Evolutionary conservation across 2,797 vertebrate species (phyloP), one percentile per base, ranked within the genome.

Genomic region (Dendrocincla tyrannina): DNA sequence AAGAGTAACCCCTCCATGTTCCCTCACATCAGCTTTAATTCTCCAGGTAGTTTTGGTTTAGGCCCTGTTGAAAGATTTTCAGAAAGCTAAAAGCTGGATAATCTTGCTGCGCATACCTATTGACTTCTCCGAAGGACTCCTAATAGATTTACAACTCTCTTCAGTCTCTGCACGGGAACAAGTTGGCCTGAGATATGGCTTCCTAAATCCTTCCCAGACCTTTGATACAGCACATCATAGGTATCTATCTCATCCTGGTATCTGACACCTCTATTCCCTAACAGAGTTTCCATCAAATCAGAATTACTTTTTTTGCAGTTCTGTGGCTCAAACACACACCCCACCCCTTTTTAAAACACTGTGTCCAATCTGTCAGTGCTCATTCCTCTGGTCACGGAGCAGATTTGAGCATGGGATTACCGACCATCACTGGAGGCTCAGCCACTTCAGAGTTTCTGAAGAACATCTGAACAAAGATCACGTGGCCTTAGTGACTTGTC

Each of bases 391-490:
- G 86, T 67, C 78, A 62, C 7, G 58, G 12, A 82, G 50, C 73
- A 84, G 73, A 60, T 68, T n/a, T 64, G 77, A 91, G 58, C 70
- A 33, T 4, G 25, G 75, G 67, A 85, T 87, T 78, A 72, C 50
- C 39, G 11, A 47, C 12, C 25, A 58, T 62, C 55, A 70, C 46
- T 24, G 73, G 63, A 91, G 69, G 67, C 74, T 82, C 59, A 62
- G 64, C 1, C 13, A 88, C 39, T 52, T 73, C 74, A 49, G 16
- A 69, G 81, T 91, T 89, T 56, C 91, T 74, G 56, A 66, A 92
- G 92, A 92, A 85, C 84, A 87, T 66, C 74, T 68, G 86, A 95
- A 85, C 67, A 81, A 84, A 93, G 74, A 91, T 44, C 81, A 58
- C 3, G 30, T 72, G 91, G 87, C 62, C 85, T 84, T 10, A 44